These are phyloP conservation scores for Lasius fuliginosus DNA, from an alignment of 2,888 invertebrate genomes.

Conservation along the genomic window DNA sequence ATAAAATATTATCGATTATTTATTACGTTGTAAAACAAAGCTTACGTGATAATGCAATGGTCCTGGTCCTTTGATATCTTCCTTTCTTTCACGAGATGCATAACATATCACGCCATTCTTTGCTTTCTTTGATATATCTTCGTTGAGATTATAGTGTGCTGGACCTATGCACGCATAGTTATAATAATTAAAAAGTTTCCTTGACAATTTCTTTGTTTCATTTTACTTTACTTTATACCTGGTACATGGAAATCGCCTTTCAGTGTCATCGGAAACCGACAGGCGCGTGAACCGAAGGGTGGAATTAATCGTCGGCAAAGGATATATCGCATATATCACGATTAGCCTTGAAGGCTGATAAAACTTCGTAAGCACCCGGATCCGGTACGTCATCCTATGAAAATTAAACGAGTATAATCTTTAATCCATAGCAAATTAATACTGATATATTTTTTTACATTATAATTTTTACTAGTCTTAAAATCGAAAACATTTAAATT, in stretches of 20 bases:
- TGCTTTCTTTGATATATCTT: constrained; percentile 60
- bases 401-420: constrained; percentile 49
- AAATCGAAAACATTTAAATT: constrained; percentile 39
- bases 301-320: constrained; percentile 59
- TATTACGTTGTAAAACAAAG: not conserved
- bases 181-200: constrained; percentile 32
- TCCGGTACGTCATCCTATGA: constrained; percentile 68
- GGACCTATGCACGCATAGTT: constrained; percentile 51
- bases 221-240: constrained; percentile 61
- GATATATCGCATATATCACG: constrained; percentile 72
- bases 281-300: constrained; percentile 66
- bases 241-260: constrained; percentile 61
- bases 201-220: constrained; percentile 23
- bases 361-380: constrained; percentile 72
- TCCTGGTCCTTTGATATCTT: not conserved
- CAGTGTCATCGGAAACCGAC: constrained; percentile 61
- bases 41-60: constrained; percentile 64
- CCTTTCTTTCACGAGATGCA: not conserved
- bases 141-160: constrained; percentile 53
- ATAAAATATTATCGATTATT: constrained; percentile 52
- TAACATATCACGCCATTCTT: constrained; percentile 61
- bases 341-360: constrained; percentile 71
- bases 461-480: not conserved
- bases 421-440: constrained; percentile 12
- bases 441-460: not conserved